Base-by-base conservation (phyloP, 2,113 vertebrate species). In the Lepus europaeus region DNA sequence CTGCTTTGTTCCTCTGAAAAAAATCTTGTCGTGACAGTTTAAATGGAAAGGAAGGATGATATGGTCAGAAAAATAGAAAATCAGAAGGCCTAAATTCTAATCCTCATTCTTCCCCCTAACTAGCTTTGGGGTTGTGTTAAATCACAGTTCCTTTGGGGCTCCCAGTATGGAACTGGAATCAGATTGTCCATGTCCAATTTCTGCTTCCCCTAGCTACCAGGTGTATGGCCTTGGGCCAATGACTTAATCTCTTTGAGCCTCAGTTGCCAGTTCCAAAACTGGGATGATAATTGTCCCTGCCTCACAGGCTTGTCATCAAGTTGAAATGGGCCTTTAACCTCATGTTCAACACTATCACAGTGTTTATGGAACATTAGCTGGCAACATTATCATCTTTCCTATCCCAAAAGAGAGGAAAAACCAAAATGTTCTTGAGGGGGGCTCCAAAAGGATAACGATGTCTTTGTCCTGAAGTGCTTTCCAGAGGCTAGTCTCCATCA, bases 1-100 rank as follows among this genome's bases (percentile, higher is more conserved):
- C 87, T 78, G 25, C 45, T 72, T 84, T 89, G 13, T 6, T 87
- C 74, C 56, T 86, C 84, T 86, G 31, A 25, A 92, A 90, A 90
- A 39, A 74, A 17, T 63, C 56, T 69, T 31, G 4, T 53, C 79
- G 10, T 63, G 53, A 74, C 27, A 89, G 3, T 63, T 93, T 49
- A 93, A 68, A 91, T 89, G 20, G 87, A 87, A 89, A 56, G 61
- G 20, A 51, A 73, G 2, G 39, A 29, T 91, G 68, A 68, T 70
- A 61, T 2, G 20, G 51, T 45, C 7, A 36, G n/a, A 87, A 89
- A 82, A 89, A 91, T 3, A 25, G 1, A 39, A 77, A 74, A 4
- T 53, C 49, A 53, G 29, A 66, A 82, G 33, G 25, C 39, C 59
- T 69, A 82, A 79, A 76, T 80, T 83, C 61, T 90, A 64, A 63